Conservation (phyloP, 2,888 invertebrate species). For the Macaria notata region DNA sequence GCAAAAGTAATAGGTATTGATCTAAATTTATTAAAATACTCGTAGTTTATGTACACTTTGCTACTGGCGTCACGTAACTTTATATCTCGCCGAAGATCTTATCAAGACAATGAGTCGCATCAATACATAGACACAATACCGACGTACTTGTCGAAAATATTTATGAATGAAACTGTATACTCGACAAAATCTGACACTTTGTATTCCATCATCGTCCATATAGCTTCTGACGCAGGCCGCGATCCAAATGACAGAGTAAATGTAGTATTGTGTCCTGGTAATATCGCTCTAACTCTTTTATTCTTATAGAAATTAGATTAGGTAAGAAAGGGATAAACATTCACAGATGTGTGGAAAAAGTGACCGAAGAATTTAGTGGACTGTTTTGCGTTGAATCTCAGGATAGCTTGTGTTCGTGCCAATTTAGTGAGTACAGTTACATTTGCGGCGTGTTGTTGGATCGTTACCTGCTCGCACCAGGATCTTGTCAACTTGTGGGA, state of each 20-base stretch:
- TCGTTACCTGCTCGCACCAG: conserved; percentile 10
- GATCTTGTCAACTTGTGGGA: conserved; percentile 12
- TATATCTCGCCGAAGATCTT: background rate
- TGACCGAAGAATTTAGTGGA: background rate
- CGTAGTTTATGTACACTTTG: too few species aligned
- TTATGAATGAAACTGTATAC: conserved; percentile 15
- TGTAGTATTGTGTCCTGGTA: background rate
- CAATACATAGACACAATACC: too few species aligned
- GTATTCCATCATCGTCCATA: conserved; percentile 19
- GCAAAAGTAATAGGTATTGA: too few species aligned
- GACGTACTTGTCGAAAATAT: background rate
- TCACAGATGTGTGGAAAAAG: background rate
- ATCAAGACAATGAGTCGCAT: background rate
- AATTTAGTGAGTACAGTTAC: conserved; percentile 20
- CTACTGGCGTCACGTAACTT: too few species aligned
- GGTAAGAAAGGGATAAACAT: conserved; percentile 2
- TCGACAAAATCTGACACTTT: conserved; percentile 7
- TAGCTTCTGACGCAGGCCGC: conserved; percentile 17
- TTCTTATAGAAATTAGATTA: background rate
- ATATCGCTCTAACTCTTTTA: conserved; percentile 3
- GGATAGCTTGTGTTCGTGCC: conserved; percentile 9
- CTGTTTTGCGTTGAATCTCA: conserved; percentile 7
- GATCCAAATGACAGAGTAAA: conserved; percentile 14
- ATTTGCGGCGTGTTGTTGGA: conserved; percentile 7
- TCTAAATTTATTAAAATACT: too few species aligned